Conservation (phyloP, 2,888 invertebrate genomes). For the Tenthredo scrophulariae region DNA sequence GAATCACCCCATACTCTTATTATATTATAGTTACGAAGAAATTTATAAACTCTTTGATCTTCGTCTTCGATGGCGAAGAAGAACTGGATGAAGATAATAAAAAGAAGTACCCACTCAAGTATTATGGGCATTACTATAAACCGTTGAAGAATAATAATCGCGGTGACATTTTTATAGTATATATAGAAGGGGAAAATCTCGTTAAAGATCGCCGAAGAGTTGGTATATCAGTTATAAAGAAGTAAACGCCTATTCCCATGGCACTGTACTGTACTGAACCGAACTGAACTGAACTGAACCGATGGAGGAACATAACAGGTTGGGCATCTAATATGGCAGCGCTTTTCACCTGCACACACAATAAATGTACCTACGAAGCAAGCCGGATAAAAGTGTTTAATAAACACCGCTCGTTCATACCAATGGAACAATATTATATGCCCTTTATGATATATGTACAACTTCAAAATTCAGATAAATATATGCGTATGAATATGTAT, state of each 20-base stretch:
- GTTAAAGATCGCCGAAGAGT: constrained; percentile 4
- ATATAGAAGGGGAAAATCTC: background rate
- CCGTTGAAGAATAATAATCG: background rate
- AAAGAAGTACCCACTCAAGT: no score
- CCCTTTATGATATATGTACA: no score
- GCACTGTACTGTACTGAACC: background rate
- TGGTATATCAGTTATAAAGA: background rate
- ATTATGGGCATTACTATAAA: no score
- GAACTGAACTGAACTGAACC: constrained; percentile 62
- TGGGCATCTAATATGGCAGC: constrained; percentile 68
- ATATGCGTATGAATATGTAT: background rate
- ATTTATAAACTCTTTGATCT: background rate
- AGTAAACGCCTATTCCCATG: constrained; percentile 48
- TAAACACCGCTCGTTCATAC: no score
- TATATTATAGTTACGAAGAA: background rate
- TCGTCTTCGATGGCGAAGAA: background rate
- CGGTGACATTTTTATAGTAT: background rate
- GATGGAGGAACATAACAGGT: constrained; percentile 60
- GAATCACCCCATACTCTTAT: no score
- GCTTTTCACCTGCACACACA: constrained; percentile 63
- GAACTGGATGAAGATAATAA: background rate
- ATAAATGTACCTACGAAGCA: background rate
- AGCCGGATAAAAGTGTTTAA: background rate
- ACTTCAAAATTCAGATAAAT: background rate
- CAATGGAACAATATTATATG: no score